phyloP scores from a whole-genome alignment of 2,113 vertebrate species.

The Mesocricetus auratus region DNA sequence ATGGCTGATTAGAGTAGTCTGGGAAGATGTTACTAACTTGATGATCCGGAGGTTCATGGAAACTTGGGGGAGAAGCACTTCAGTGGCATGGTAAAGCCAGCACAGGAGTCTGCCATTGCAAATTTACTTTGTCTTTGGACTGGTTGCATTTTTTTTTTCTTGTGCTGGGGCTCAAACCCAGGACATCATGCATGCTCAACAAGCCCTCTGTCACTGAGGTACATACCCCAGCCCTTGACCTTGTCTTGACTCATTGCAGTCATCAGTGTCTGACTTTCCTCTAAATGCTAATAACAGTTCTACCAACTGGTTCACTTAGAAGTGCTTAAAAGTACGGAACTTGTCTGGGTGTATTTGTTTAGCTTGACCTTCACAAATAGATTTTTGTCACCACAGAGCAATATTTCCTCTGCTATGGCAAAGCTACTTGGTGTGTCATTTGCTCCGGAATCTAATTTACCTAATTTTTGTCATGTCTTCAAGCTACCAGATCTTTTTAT shows the following conservation, averaged over 20 bases:
- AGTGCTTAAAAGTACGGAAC: not conserved
- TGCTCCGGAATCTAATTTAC: not conserved
- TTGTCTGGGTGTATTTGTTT: not conserved
- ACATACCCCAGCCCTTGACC: not conserved
- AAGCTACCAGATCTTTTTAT: not conserved
- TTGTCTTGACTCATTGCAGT: not conserved
- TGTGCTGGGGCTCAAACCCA: not conserved
- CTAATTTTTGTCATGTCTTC: not conserved
- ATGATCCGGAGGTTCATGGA: accelerated
- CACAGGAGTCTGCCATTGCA: no score
- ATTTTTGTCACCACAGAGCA: not conserved
- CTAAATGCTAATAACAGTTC: not conserved
- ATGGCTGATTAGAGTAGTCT: not conserved
- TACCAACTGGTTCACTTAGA: not conserved
- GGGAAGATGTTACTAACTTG: not conserved
- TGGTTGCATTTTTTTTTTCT: not conserved
- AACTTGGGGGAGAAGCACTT: accelerated
- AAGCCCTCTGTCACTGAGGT: not conserved
- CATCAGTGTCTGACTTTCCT: not conserved
- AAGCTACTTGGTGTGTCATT: not conserved
- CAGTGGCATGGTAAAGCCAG: accelerated
- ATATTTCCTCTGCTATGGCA: not conserved
- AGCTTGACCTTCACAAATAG: not conserved
- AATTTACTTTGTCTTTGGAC: not conserved
- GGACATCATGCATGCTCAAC: not conserved